Conservation (phyloP, 2,888 invertebrate species). For the Plebejus argus region DNA sequence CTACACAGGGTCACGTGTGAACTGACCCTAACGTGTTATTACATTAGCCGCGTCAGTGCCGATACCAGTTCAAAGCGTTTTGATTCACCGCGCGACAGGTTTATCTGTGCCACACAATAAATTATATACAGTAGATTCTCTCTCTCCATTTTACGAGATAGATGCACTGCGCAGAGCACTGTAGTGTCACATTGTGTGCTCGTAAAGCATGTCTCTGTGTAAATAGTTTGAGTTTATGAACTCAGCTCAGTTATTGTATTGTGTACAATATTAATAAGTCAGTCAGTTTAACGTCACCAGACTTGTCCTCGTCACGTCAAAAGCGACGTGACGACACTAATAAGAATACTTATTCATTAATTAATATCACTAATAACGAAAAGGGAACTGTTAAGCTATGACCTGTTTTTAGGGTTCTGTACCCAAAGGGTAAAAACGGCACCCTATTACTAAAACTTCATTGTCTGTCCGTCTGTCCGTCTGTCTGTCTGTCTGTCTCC, state of each 20-base stretch:
- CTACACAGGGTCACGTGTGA: not conserved
- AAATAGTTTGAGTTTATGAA: not conserved
- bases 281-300: too few species aligned
- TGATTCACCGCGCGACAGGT: constrained; percentile 4
- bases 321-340: too few species aligned
- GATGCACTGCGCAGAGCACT: not conserved
- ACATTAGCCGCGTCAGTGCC: constrained; percentile 12
- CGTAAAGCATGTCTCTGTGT: not conserved
- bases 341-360: too few species aligned
- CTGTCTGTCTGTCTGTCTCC: too few species aligned
- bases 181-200: not conserved
- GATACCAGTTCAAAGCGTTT: constrained; percentile 20
- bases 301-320: too few species aligned
- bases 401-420: too few species aligned
- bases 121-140: not conserved
- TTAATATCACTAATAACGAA: too few species aligned
- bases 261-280: not conserved
- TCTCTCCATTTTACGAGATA: not conserved
- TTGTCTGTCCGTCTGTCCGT: too few species aligned
- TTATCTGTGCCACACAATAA: not conserved
- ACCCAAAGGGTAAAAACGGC: too few species aligned
- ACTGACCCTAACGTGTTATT: constrained; percentile 3
- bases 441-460: too few species aligned
- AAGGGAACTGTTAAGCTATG: too few species aligned
- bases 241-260: not conserved